Base-by-base conservation (phyloP, 2,888 invertebrate species). In the Conchocele bisecta region DNA sequence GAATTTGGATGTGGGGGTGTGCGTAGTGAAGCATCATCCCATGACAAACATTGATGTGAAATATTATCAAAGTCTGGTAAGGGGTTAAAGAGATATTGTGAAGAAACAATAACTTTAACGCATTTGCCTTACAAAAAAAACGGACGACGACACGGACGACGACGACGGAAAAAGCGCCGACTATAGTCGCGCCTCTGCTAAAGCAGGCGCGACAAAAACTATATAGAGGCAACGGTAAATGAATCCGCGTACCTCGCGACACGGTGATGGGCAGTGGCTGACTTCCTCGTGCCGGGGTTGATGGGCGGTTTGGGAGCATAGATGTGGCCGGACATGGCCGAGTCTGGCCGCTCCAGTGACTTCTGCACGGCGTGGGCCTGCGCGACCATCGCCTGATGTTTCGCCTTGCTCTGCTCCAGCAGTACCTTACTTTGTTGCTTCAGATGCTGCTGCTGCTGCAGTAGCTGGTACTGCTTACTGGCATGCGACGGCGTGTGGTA, bases 341-440 rank as follows among this genome's bases (percentile, higher is more conserved):
- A 50, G 53, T 71, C 71, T 22, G 73, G 63, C 37, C 59, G 48
- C 31, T 73, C 61, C 44, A 80, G 58, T 9, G 81, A 79, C 42
- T 83, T 83, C 77, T 89, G 87, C 4, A 88, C 86, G 3, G 86
- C 86, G 64, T 89, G 88, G 15, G 89, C 89, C 63, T 90, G 90
- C 9, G 89, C 89, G n/a, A 90, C 84, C 86, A 89, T 89, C 13
- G 88, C 89, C 59, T 89, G 88, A 75, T 91, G 90, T 76, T 90
- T 90, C 51, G 89, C 89, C 63, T 88, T 89, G 71, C 89, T 90
- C 73, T 87, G 85, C 68, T 90, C 89, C 46, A 90, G 71, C 70
- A 90, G 39, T 20, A 82, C 84, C 58, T 85, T 86, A 64, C 83
- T 85, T 81, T 88, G 86, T 42, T 88, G 86, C 59, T 85, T 86